Evolutionary conservation across 1,140 invertebrate genomes (phyloP), one percentile per base, ranked within the genome.

Genomic region (Globodera ellingtonae): DNA sequence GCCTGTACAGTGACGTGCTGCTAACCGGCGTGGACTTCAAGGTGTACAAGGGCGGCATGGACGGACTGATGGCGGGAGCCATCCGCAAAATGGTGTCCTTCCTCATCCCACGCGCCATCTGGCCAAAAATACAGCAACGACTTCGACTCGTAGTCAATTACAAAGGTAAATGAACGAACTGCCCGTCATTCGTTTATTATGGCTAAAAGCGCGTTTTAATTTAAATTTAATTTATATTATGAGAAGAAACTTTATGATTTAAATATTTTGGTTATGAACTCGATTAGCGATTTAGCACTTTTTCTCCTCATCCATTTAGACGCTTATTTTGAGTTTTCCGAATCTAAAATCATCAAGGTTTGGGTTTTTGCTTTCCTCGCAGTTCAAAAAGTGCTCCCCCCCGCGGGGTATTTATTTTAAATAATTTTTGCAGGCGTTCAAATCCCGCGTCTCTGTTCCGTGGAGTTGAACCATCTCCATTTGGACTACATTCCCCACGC

Each of bases 81-180:
- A 84, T 86, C 9, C 76, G 82, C 13, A 85, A 85, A 73, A 46
- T 85, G 46, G 21, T 85, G 6, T 73, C 72, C 59, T 83, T 83
- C 75, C 65, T 85, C 15, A 71, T 85, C 44, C 84, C 84, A 13
- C 82, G 85, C 35, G 85, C 84, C 44, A 85, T 85, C 52, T 85
- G 84, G 84, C 84, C 84, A 10, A 86, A 86, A 78, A 86, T 85
- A 21, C 84, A 85, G 69, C 85, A 85, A 65, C 52, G 85, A 13
- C 69, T 85, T 6, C 84, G 84, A 9, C 46, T 85, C 9, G 84
- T 84, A 13, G 86, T 85, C 67, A 85, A 84, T 79, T 75, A 86
- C 73, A 84, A 84, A 86, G 83, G 82, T 75, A 48, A 18, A 48
- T 15, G 5, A 21, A 50, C 35, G 4, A 74, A 50, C 79, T 71